Base-by-base conservation (phyloP, 1,140 invertebrate species). In the Caerostris extrusa region DNA sequence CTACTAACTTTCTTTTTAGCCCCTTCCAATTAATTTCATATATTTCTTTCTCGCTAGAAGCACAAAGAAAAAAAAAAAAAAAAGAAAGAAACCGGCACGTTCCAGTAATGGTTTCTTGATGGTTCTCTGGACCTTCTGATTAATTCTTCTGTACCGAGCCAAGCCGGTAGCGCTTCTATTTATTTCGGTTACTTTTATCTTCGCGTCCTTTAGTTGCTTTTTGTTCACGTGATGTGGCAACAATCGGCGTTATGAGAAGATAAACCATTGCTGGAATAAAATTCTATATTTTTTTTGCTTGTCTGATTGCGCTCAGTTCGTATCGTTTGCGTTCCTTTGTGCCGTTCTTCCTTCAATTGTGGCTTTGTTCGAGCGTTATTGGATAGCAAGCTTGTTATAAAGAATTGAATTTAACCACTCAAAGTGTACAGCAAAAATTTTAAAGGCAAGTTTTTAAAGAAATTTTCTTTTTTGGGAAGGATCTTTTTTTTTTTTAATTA, bases 21-120 rank as follows among this genome's bases (percentile, higher is more conserved):
- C 10, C n/a, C 67, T 90, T 69, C 87, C 87, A 90, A 90, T 90
- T 90, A 90, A 90, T 90, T 90, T 90, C 87, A 90, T 90, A 90
- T 90, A 90, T 90, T 90, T 90, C 87, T 90, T 90, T 90, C 87
- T 19, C 56, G 61, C 87, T 71, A 8, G 17, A 56, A 90, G 67
- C 87, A 57, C 60, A 60, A 87, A 69, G 56, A n/a, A 58, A 71
- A 57, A n/a, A 89, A 89, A 69, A 8, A 90, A 90, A 69, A 8
- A 90, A 90, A 10, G 55, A 56, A 71, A 34, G 56, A n/a, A 10
- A 10, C 3, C 71, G 67, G 87, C 87, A 90, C 87, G 64, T 90
- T 56, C 64, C 67, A 67, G 64, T 90, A 90, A 90, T 90, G 87
- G 87, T 90, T 90, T 69, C 87, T 71, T 90, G 87, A 90, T 90